Evolutionary conservation across 2,888 invertebrate genomes (phyloP).

Genomic region (Chironomus riparius): DNA sequence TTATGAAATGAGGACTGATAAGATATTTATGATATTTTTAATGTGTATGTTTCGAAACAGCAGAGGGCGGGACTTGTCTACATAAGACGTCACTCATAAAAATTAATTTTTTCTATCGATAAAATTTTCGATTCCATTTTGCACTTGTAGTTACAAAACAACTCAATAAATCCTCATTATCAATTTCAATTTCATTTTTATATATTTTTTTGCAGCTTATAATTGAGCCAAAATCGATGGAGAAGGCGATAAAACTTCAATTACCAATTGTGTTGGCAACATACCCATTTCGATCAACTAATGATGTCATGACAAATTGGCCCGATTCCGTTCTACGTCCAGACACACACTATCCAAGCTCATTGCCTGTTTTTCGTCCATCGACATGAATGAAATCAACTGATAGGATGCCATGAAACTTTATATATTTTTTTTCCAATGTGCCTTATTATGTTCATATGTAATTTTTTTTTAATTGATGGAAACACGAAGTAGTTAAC

Average conservation of each 20-base stretch:
- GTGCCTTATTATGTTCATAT: slow-evolving; percentile 13
- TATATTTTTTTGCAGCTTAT: slow-evolving; percentile 58
- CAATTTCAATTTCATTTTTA: not conserved
- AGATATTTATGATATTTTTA: slow-evolving; percentile 21
- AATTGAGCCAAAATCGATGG: slow-evolving; percentile 82
- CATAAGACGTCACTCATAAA: not conserved
- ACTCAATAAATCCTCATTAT: not conserved
- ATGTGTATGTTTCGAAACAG: not conserved
- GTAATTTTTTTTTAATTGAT: no score
- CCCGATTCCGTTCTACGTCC: slow-evolving; percentile 57
- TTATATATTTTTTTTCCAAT: not conserved
- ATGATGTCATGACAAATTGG: slow-evolving; percentile 50
- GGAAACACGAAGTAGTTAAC: no score
- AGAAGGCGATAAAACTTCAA: slow-evolving; percentile 85
- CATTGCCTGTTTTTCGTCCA: slow-evolving; percentile 82
- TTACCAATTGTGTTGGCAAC: slow-evolving; percentile 86
- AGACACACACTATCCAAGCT: slow-evolving; percentile 87
- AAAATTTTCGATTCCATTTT: not conserved
- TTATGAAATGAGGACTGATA: slow-evolving; percentile 8
- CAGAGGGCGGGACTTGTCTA: not conserved
- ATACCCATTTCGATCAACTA: slow-evolving; percentile 67
- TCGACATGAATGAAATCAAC: slow-evolving; percentile 34
- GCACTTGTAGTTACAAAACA: not conserved
- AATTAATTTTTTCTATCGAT: not conserved
- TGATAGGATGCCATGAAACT: not conserved